Percentiles rank a stretch among this genome's conserved stretches.
phyloP scores from a whole-genome alignment of 2,113 vertebrate species.

The Indicator maculatus region DNA sequence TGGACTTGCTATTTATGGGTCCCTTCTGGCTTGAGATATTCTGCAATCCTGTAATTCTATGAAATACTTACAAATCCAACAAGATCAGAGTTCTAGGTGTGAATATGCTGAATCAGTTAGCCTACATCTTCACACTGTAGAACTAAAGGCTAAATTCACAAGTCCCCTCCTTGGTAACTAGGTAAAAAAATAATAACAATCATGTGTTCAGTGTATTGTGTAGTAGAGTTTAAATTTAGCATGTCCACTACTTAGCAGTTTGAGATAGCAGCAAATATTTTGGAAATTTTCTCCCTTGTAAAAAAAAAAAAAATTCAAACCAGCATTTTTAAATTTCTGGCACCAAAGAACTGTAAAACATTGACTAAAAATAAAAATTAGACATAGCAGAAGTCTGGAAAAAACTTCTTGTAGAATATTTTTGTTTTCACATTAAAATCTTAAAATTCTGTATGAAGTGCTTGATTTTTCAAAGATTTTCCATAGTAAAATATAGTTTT shows the following conservation, averaged over 20 bases:
- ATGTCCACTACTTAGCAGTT: not conserved
- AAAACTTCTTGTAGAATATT: not conserved
- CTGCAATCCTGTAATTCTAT: not conserved
- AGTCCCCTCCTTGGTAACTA: not conserved
- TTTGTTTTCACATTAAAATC: not conserved
- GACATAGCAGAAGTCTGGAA: not conserved
- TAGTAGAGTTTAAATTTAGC: not conserved
- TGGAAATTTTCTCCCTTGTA: not conserved
- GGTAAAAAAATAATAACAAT: not conserved
- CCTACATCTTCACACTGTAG: not conserved
- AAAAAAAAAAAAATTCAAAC: not conserved
- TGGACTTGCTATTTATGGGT: not conserved
- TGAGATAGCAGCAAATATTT: not conserved
- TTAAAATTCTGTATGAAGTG: not conserved
- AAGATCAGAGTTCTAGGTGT: not conserved
- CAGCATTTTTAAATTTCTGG: not conserved
- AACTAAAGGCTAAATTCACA: not conserved
- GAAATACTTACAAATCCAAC: not conserved
- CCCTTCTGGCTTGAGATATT: not conserved
- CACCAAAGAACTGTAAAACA: not conserved
- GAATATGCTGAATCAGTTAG: not conserved
- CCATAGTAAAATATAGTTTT: not conserved
- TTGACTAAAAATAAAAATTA: not conserved
- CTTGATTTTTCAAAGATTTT: not conserved
- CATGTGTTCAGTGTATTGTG: not conserved